These are phyloP conservation scores for Brachionus manjavacas DNA, from an alignment of 1,140 invertebrate genomes.

Conservation along the genomic window DNA sequence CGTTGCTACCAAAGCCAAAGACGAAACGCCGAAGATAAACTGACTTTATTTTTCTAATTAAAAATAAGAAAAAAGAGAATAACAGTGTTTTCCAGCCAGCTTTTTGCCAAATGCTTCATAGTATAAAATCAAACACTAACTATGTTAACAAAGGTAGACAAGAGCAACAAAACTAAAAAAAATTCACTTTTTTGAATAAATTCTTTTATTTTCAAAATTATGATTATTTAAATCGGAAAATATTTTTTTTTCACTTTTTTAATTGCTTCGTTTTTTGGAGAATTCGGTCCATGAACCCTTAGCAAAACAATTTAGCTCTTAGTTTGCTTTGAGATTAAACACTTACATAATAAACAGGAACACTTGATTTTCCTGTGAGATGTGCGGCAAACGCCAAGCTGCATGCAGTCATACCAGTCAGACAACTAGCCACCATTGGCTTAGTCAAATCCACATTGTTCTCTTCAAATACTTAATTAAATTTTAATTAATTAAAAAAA, in stretches of 20 bases:
- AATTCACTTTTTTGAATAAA: conserved; percentile 15
- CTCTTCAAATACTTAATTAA: conserved; percentile 24
- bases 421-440: not conserved
- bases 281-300: conserved; percentile 42
- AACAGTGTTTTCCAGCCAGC: not conserved
- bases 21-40: not conserved
- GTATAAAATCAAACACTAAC: not conserved
- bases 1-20: not conserved
- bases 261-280: not conserved
- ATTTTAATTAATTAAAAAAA: not conserved
- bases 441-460: conserved; percentile 7
- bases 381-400: conserved; percentile 22
- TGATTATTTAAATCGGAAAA: not conserved
- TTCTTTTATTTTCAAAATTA: conserved; percentile 10
- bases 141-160: conserved; percentile 1
- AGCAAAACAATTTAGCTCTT: not conserved
- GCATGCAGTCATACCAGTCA: conserved; percentile 42
- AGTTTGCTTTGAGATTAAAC: not conserved
- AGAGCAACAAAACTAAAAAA: not conserved
- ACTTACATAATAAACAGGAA: conserved; percentile 24
- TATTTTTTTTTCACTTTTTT: no score
- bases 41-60: not conserved
- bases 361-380: not conserved
- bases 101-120: not conserved
- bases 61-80: not conserved